phyloP scores from a whole-genome alignment of 2,113 vertebrate species.

The Opisthocomus hoazin region DNA sequence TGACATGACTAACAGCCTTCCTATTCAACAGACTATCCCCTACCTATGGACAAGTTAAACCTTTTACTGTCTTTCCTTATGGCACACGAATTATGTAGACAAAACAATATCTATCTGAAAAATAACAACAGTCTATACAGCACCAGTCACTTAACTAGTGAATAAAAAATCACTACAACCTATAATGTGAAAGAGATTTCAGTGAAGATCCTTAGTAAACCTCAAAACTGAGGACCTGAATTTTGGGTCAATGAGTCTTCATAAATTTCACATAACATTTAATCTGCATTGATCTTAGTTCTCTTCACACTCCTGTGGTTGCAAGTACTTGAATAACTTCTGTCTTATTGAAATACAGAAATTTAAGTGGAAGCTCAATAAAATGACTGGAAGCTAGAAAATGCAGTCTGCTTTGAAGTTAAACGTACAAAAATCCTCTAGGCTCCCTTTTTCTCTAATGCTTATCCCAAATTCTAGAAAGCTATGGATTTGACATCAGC shows the following conservation, averaged over 20 bases:
- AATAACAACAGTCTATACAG: not conserved
- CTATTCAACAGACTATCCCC: not conserved
- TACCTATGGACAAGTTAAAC: not conserved
- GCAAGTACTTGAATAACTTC: not conserved
- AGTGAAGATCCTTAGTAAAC: not conserved
- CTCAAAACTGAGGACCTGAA: not conserved
- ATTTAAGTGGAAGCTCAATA: not conserved
- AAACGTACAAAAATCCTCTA: not conserved
- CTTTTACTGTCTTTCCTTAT: not conserved
- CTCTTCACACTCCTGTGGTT: not conserved
- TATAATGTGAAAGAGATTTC: not conserved
- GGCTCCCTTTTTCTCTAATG: not conserved
- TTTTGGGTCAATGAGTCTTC: not conserved
- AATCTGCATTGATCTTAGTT: not conserved
- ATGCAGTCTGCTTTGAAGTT: not conserved
- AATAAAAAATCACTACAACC: not conserved
- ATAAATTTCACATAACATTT: slow-evolving; percentile 20
- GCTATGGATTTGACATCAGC: not conserved
- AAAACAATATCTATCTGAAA: not conserved
- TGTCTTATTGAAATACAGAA: not conserved
- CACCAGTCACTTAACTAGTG: not conserved
- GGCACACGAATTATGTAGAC: not conserved
- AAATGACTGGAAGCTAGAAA: slow-evolving; percentile 12
- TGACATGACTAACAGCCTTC: not conserved
- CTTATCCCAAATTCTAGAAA: not conserved